Evolutionary conservation across 2,113 vertebrate species (phyloP), one percentile per base, ranked within the genome.

Genomic region (Xiphophorus couchianus): DNA sequence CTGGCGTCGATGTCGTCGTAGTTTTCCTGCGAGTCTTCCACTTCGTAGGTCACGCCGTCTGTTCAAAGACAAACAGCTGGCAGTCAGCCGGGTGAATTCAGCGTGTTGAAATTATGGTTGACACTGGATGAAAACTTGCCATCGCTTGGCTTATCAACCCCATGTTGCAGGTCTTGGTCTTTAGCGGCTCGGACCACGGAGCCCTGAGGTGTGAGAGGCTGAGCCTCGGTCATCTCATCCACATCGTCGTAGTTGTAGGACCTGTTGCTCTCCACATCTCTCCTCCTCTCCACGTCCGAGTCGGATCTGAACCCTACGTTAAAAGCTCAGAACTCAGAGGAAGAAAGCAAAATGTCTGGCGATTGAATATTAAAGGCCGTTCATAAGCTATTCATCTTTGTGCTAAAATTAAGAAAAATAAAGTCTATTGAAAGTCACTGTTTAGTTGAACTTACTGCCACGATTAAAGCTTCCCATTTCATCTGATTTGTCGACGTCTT

Each of bases 181-280:
- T 6, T 33, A 14, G 58, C 8, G 9, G 54, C 35, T 5, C 1
- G 62, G 13, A 3, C 15, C 4, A 71, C 6, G 48, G 33, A 0
- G 1, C 39, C 0, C 8, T 28, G 15, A 9, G 54, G 10, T 2
- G 28, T 79, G 69, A 86, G 62, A 1, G 63, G 63, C 35, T 10
- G 79, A 54, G 12, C 0, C 58, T 80, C 69, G 0, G 1, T 7
- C 1, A 12, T 27, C 33, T 83, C 80, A 7, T 88, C 87, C 1
- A 93, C 44, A 5, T 95, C 92, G 62, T 94, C 91, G 2, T 94
- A 93, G 29, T 76, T 31, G 2, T 85, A 63, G 17, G 91, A 93
- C 22, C 72, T 63, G 42, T 0, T 0, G 60, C 86, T 88, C 4
- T 0, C 37, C 0, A 13, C 15, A 0, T 73, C 72, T 0, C 22